Base-by-base conservation (phyloP, 1,140 invertebrate species). In the Papilio xuthus region DNA sequence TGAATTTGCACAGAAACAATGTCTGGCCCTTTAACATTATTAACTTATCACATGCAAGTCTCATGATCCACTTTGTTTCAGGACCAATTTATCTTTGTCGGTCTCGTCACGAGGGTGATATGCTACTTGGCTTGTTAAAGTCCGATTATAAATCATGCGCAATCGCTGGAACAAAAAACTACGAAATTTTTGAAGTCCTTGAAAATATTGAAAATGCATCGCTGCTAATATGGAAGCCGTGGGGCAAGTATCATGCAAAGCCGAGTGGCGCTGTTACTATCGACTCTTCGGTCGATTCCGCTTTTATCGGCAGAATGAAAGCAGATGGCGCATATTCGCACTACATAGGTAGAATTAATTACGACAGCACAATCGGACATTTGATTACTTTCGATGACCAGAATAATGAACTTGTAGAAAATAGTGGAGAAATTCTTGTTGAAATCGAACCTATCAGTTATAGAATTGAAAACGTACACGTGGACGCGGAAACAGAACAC, bases 361-460 rank as follows among this genome's bases (percentile, higher is more conserved):
- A 95, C 0, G 92, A 94, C 47, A 95, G 95, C 69, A 95, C 94
- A 70, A 93, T 97, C 6, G 97, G 96, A 23, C 95, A 95, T 81
- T 95, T 97, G 67, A 93, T 94, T 79, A 95, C 97, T 47, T 95
- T 96, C 26, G 96, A 96, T 86, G 95, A 95, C 28, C 84, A 96
- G 87, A 94, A 95, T 79, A 95, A 95, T 53, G 94, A 94, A 53
- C 91, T 96, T 67, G 93, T 94, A 75, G 95, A 94, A 67, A 95
- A 95, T 50, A 94, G 95, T 12, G 97, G 97, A 1, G 96, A 98
- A 85, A 94, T 98, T 41, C 91, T 98, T 2, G 95, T 97, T 0
- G 97, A 97, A 90, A 96, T 96, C 0, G 97, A 98, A 89, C 97
- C 97, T 8, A 94, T 96, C 20, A 94, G 94, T 75, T 98, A 98